Percentiles rank a stretch among this genome's conserved stretches.
Evolutionary conservation across 2,113 vertebrate genomes (phyloP).

Genomic region (Lasiurus borealis): DNA sequence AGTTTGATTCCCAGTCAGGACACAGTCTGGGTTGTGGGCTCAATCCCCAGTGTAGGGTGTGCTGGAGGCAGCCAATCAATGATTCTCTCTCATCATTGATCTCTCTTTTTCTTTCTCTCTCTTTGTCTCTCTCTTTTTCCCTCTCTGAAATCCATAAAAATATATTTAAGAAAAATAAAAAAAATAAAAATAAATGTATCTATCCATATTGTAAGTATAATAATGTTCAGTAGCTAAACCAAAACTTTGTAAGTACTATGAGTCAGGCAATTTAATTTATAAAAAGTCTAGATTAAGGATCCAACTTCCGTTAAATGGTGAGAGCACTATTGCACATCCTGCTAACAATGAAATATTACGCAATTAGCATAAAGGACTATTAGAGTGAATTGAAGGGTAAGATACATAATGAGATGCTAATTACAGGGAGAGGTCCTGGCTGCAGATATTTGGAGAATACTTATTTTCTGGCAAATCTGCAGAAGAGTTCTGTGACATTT

Average conservation of each 20-base stretch:
- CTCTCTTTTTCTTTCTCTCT: no score
- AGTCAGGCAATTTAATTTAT: conserved; percentile 13
- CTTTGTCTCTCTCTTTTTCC: no score
- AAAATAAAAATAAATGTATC: not conserved
- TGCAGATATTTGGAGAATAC: conserved; percentile 71
- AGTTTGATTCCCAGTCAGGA: no score
- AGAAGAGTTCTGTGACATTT: conserved; percentile 83
- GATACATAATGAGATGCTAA: conserved; percentile 83
- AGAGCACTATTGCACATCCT: conserved; percentile 66
- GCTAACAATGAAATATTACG: conserved; percentile 82
- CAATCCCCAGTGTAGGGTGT: no score
- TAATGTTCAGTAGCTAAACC: not conserved
- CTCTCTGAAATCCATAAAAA: no score
- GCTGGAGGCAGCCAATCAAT: no score
- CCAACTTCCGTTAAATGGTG: conserved; percentile 61
- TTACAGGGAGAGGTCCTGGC: conserved; percentile 80
- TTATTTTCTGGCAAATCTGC: conserved; percentile 81
- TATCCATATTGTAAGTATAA: not conserved
- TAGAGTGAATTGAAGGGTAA: conserved; percentile 83
- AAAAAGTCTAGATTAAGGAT: conserved; percentile 73
- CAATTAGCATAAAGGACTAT: conserved; percentile 82
- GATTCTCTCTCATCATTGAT: no score
- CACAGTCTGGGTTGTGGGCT: no score
- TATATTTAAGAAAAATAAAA: no score
- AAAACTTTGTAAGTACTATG: not conserved